Conservation (phyloP, 2,113 vertebrate genomes). For the Leptocoma aspasia region DNA sequence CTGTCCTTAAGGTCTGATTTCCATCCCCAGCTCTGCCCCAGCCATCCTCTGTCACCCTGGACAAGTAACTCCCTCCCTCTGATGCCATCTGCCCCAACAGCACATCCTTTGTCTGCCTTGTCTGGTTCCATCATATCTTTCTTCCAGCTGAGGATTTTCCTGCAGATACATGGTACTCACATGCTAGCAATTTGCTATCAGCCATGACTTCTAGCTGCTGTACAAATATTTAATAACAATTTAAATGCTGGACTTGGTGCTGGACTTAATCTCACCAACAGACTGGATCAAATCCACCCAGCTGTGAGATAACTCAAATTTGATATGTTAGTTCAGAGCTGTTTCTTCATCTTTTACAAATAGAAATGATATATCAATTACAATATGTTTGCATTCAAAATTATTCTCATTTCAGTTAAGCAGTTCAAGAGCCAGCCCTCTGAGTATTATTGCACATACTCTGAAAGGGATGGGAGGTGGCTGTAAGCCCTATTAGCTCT, state of each 20-base stretch:
- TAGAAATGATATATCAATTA: background rate
- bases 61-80: background rate
- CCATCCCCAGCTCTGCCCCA: background rate
- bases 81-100: background rate
- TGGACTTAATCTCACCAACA: background rate
- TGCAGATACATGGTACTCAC: background rate
- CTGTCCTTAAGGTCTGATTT: background rate
- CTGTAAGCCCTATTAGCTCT: background rate
- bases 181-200: background rate
- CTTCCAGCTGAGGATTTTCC: background rate
- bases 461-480: background rate
- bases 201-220: background rate
- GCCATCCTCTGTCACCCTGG: background rate
- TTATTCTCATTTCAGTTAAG: background rate
- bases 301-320: background rate
- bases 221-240: constrained; percentile 21
- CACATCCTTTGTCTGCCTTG: background rate
- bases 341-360: background rate
- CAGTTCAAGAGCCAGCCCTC: background rate
- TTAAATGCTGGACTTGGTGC: background rate
- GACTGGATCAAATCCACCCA: background rate
- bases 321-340: background rate
- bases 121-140: background rate
- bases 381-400: background rate
- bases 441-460: background rate